phyloP scores from a whole-genome alignment of 2,113 vertebrate genomes.

The Carassius gibelio region DNA sequence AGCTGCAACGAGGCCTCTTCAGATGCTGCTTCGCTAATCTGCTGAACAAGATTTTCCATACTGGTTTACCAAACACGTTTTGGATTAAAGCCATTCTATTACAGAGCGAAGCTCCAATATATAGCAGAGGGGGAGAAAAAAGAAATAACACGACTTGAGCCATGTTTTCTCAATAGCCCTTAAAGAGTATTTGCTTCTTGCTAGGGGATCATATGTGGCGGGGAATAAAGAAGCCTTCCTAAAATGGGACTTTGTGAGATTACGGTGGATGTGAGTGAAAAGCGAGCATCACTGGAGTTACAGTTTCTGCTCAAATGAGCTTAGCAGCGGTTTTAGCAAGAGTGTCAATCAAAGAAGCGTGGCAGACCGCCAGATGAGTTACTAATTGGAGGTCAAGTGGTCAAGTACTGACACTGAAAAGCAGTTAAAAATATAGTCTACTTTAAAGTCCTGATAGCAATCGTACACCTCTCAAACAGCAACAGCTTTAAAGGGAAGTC shows the following conservation, averaged over 20 bases:
- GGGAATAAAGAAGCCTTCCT: constrained; percentile 28
- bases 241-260: constrained; percentile 37
- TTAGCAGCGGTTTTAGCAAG: not conserved
- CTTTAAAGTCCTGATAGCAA: constrained; percentile 1
- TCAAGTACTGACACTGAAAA: not conserved
- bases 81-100: constrained; percentile 77
- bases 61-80: constrained; percentile 69
- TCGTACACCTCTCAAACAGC: not conserved
- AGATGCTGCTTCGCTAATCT: constrained; percentile 72
- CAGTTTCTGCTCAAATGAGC: constrained; percentile 4
- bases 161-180: constrained; percentile 63
- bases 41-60: constrained; percentile 76
- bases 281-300: not conserved
- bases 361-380: not conserved
- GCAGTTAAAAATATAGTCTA: not conserved
- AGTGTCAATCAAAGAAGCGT: constrained; percentile 11
- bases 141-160: constrained; percentile 63
- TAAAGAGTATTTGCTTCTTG: constrained; percentile 56
- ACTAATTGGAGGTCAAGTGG: constrained; percentile 30
- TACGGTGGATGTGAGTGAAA: constrained; percentile 28
- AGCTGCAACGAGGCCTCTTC: constrained; percentile 62
- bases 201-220: constrained; percentile 58
- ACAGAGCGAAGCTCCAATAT: constrained; percentile 68
- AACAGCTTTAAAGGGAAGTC: not conserved
- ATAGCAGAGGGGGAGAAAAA: constrained; percentile 35